Evolutionary conservation across 2,797 vertebrate genomes (phyloP).

Genomic region (Diglossa cyanea): DNA sequence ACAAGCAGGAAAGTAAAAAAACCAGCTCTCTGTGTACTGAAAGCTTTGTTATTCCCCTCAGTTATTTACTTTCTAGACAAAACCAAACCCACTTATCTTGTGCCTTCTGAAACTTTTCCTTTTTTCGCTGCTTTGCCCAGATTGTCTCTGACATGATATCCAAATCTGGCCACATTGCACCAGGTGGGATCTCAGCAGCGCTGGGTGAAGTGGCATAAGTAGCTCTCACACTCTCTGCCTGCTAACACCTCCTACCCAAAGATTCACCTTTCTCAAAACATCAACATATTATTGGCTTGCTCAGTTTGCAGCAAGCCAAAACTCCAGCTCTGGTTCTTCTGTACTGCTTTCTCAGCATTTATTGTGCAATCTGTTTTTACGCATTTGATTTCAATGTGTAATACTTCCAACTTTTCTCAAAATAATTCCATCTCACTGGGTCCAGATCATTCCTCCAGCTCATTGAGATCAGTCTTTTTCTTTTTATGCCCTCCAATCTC

Average conservation of each 20-base stretch:
- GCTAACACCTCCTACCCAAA: constrained; percentile 50
- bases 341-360: constrained; percentile 42
- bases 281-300: constrained; percentile 36
- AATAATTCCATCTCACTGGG: constrained; percentile 2
- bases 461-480: background rate
- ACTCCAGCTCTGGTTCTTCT: background rate
- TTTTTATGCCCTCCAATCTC: constrained; percentile 17
- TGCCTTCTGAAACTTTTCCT: constrained; percentile 1
- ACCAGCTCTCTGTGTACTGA: background rate
- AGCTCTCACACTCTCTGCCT: constrained; percentile 23
- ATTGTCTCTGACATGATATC: constrained; percentile 29
- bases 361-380: constrained; percentile 2
- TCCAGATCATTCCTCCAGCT: constrained; percentile 8
- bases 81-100: background rate
- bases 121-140: constrained; percentile 19
- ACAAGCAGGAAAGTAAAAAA: background rate
- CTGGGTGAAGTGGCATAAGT: constrained; percentile 8
- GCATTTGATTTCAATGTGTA: background rate
- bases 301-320: constrained; percentile 7
- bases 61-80: constrained; percentile 10
- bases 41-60: background rate
- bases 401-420: background rate
- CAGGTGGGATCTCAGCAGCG: constrained; percentile 40
- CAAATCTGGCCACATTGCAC: constrained; percentile 31
- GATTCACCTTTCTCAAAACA: constrained; percentile 54